Evolutionary conservation across 2,888 invertebrate genomes (phyloP).

Genomic region (Crocallis elinguaria): DNA sequence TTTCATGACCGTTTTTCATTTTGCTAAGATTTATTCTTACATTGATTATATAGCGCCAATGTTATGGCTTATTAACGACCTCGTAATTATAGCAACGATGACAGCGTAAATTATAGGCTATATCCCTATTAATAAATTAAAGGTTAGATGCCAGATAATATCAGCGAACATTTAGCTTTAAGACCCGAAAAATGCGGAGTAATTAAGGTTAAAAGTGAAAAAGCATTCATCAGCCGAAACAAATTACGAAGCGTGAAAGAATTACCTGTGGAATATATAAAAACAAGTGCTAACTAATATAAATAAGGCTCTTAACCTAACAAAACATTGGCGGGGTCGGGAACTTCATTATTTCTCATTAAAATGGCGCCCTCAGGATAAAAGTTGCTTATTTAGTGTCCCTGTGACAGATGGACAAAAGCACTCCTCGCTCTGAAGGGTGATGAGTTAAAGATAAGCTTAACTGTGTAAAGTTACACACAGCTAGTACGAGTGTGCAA

Average conservation of each 20-base stretch:
- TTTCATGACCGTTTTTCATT: conserved; percentile 80
- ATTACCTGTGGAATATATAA: conserved; percentile 49
- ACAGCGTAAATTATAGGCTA: conserved; percentile 69
- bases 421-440: conserved; percentile 50
- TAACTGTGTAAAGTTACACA: conserved; percentile 39
- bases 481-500: conserved; percentile 35
- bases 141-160: conserved; percentile 38
- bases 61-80: conserved; percentile 75
- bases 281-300: conserved; percentile 78
- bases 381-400: conserved; percentile 77
- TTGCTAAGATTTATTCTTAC: conserved; percentile 73
- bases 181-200: conserved; percentile 28
- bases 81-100: conserved; percentile 72
- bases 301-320: conserved; percentile 79
- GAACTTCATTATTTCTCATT: conserved; percentile 81
- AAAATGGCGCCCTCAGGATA: conserved; percentile 73
- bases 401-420: conserved; percentile 75
- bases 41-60: conserved; percentile 79
- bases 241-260: conserved; percentile 30
- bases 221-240: conserved; percentile 18
- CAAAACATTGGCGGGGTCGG: conserved; percentile 71
- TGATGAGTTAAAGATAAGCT: conserved; percentile 54
- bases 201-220: conserved; percentile 11
- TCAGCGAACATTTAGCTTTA: conserved; percentile 22
- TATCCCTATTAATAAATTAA: conserved; percentile 60